Percentiles rank a stretch among this genome's conserved stretches.
These are phyloP conservation scores for Synodontis membranacea DNA, from an alignment of 2,113 vertebrate species.

Conservation along the genomic window DNA sequence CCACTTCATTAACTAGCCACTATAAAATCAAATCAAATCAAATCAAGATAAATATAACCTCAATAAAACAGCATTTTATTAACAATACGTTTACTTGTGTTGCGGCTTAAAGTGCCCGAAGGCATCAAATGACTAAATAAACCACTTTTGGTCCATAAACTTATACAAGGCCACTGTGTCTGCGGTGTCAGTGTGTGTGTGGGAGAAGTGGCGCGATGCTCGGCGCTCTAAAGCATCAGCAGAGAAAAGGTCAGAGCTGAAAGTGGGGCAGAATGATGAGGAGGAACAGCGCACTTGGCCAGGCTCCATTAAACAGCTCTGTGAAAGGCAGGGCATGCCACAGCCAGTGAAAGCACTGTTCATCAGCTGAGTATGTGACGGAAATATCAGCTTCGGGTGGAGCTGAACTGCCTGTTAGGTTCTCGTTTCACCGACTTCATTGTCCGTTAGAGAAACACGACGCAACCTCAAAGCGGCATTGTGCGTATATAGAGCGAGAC, in stretches of 20 bases:
- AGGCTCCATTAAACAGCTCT: conserved; percentile 49
- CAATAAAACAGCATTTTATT: not conserved
- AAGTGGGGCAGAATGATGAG: conserved; percentile 47
- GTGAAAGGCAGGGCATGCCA: conserved; percentile 7
- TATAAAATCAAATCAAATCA: not conserved
- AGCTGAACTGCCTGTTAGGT: not conserved
- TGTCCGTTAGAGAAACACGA: not conserved
- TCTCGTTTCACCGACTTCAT: conserved; percentile 1
- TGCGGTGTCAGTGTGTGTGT: conserved; percentile 34
- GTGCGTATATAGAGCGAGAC: conserved; percentile 2
- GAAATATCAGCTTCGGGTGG: not conserved
- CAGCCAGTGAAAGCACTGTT: not conserved
- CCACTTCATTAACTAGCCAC: not conserved
- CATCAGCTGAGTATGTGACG: conserved; percentile 21
- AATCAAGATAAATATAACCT: too few relatives aligned
- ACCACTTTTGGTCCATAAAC: conserved; percentile 9
- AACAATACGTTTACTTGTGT: too few relatives aligned
- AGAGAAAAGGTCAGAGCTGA: conserved; percentile 43
- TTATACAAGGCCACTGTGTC: not conserved
- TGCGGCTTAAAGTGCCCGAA: not conserved
- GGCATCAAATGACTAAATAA: not conserved
- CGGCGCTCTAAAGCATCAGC: conserved; percentile 27
- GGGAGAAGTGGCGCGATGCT: conserved; percentile 33
- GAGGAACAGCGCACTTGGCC: conserved; percentile 28
- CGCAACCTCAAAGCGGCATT: not conserved